A percentile compares a stretch with the other conserved stretches of the same genome.
Conservation (phyloP, 2,113 vertebrate genomes). For the Eudorcas thomsonii region DNA sequence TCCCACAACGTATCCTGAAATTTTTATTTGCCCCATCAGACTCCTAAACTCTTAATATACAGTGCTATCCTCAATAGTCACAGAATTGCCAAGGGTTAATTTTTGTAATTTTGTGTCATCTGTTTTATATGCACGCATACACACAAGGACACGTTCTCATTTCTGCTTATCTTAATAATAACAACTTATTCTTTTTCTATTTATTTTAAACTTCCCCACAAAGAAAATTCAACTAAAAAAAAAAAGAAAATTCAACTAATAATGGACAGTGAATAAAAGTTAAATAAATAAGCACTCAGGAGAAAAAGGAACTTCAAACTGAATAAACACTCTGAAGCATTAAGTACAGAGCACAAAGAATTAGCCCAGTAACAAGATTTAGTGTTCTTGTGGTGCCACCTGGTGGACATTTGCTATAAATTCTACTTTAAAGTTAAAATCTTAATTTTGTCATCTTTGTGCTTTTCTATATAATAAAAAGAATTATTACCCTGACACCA, state of each 20-base stretch:
- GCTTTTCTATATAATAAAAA: neutral
- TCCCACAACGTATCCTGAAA: neutral
- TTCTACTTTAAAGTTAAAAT: conserved; percentile 9
- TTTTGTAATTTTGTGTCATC: neutral
- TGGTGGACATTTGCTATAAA: conserved; percentile 50
- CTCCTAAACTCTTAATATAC: neutral
- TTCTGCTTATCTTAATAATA: conserved; percentile 28
- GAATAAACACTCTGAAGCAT: neutral
- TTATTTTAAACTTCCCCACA: neutral
- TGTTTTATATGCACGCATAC: neutral
- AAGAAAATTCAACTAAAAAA: conserved; percentile 19
- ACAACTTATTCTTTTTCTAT: neutral
- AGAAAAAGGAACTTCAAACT: conserved; percentile 31
- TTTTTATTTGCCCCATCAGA: neutral
- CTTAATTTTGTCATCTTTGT: neutral
- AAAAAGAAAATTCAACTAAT: conserved; percentile 29
- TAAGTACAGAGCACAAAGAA: neutral
- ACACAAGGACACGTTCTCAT: neutral
- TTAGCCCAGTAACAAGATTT: neutral
- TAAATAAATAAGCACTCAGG: neutral
- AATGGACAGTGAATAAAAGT: neutral
- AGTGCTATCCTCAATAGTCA: neutral
- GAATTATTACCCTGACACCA: neutral
- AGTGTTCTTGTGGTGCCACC: conserved; percentile 48
- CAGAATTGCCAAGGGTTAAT: neutral